Percentiles rank a stretch among this genome's conserved stretches.
phyloP scores from a whole-genome alignment of 2,113 vertebrate genomes.

The Syrrhaptes paradoxus region DNA sequence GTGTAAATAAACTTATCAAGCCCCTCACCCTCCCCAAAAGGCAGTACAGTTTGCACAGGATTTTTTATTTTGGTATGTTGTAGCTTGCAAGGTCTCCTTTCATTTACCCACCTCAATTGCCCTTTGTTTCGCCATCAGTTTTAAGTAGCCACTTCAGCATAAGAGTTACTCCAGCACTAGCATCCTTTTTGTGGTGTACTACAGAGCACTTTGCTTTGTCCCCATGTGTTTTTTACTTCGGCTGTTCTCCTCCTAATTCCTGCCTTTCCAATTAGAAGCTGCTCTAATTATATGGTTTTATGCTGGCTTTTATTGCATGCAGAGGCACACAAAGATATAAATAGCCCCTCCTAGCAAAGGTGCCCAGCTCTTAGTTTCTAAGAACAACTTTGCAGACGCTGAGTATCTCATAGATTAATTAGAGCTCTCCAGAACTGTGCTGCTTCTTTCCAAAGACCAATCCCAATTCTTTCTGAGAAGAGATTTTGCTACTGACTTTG shows the following conservation, averaged over 20 bases:
- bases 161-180: slow-evolving; percentile 18
- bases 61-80: slow-evolving; percentile 34
- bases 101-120: slow-evolving; percentile 30
- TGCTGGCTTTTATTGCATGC: slow-evolving; percentile 27
- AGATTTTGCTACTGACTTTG: slow-evolving; percentile 22
- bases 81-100: slow-evolving; percentile 52
- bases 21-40: slow-evolving; percentile 61
- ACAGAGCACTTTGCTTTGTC: slow-evolving; percentile 10
- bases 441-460: background rate
- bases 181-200: background rate
- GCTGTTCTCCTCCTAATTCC: slow-evolving; percentile 38
- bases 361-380: slow-evolving; percentile 25
- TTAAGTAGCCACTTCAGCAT: slow-evolving; percentile 39
- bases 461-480: background rate
- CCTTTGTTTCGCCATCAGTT: slow-evolving; percentile 58
- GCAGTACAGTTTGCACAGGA: slow-evolving; percentile 62
- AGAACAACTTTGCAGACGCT: slow-evolving; percentile 1
- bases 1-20: slow-evolving; percentile 82
- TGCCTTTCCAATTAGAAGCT: slow-evolving; percentile 42
- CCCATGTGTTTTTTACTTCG: slow-evolving; percentile 1
- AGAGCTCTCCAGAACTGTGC: slow-evolving; percentile 3
- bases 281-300: slow-evolving; percentile 42
- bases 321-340: slow-evolving; percentile 53
- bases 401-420: slow-evolving; percentile 19
- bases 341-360: slow-evolving; percentile 46